These are phyloP conservation scores for Ciconia stormi DNA, from an alignment of 2,113 vertebrate species.

Conservation along the genomic window DNA sequence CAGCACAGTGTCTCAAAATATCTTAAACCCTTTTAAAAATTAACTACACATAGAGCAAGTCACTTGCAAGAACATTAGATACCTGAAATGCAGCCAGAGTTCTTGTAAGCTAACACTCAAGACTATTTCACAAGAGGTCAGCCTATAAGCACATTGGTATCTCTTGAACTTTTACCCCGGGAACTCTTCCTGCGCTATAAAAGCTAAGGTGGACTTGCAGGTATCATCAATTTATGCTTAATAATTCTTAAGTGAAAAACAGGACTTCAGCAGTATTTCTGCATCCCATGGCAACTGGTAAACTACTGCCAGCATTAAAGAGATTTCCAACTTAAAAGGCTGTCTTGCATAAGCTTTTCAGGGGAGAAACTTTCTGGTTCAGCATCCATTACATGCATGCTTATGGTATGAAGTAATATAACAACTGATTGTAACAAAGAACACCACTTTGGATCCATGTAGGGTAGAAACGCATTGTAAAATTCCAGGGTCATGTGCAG, in stretches of 20 bases:
- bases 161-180: neutral
- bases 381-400: neutral
- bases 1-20: neutral
- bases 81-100: neutral
- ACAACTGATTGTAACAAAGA: neutral
- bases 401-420: neutral
- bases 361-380: neutral
- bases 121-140: neutral
- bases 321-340: neutral
- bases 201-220: neutral
- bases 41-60: neutral
- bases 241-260: neutral
- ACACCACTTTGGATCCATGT: neutral
- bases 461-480: neutral
- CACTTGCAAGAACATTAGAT: neutral
- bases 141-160: neutral
- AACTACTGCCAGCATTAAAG: neutral
- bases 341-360: neutral
- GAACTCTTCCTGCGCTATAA: neutral
- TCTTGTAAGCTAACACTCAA: neutral
- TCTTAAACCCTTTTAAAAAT: neutral
- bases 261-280: neutral
- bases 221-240: neutral
- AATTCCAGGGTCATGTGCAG: neutral
- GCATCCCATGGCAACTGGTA: neutral